Conservation (phyloP, 2,113 vertebrate species). For the Ia io region DNA sequence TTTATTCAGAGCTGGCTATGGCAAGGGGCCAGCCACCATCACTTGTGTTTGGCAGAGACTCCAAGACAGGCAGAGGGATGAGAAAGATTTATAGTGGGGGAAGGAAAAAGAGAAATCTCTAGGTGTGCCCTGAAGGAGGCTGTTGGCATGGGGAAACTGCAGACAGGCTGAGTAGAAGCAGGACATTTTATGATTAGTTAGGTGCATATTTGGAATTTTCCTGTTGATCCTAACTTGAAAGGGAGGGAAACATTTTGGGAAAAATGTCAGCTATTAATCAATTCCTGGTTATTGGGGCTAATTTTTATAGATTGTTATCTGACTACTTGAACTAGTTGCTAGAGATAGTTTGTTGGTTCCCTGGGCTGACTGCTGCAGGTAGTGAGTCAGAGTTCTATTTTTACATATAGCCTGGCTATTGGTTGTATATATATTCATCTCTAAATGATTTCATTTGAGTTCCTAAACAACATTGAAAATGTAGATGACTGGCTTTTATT, state of each 20-base stretch:
- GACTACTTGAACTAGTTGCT: background rate
- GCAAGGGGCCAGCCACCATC: background rate
- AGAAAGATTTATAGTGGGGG: background rate
- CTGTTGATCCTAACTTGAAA: background rate
- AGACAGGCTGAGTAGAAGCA: background rate
- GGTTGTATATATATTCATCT: background rate
- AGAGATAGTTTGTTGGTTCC: background rate
- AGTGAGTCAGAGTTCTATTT: background rate
- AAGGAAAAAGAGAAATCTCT: background rate
- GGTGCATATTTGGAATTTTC: background rate
- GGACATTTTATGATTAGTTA: background rate
- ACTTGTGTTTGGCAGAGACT: background rate
- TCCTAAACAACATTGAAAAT: background rate
- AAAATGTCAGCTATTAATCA: background rate
- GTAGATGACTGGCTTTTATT: background rate
- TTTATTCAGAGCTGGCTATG: background rate
- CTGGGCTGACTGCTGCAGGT: background rate
- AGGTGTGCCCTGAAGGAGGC: background rate
- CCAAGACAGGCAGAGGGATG: background rate
- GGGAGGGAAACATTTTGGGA: background rate
- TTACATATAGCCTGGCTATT: background rate
- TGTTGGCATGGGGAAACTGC: background rate
- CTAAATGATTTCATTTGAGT: background rate
- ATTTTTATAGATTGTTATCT: background rate
- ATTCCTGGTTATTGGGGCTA: background rate